A percentile compares a stretch with the other conserved stretches of the same genome.
phyloP scores from a whole-genome alignment of 2,797 vertebrate species.

The Spea hammondii region DNA sequence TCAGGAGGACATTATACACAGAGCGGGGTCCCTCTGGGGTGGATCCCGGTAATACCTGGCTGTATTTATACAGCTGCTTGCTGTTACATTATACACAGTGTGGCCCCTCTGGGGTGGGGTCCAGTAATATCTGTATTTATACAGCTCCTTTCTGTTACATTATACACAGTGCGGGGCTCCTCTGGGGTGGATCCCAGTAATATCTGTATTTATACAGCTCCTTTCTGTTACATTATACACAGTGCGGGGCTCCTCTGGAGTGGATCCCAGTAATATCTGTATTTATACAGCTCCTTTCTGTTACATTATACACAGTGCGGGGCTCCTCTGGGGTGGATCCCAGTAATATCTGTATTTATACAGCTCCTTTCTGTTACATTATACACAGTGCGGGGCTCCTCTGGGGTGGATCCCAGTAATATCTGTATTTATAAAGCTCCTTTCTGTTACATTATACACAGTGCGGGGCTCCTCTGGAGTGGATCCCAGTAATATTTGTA shows the following conservation, averaged over 20 bases:
- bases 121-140: background rate
- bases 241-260: too few species aligned
- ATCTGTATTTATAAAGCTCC: constrained; percentile 4
- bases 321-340: background rate
- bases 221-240: background rate
- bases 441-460: background rate
- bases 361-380: constrained; percentile 8
- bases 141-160: constrained; percentile 9
- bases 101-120: background rate
- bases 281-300: too few species aligned
- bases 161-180: too few species aligned
- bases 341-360: background rate
- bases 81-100: constrained; percentile 6
- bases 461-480: too few species aligned
- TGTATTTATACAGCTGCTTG: background rate
- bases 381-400: too few species aligned
- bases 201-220: constrained; percentile 4
- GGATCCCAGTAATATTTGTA: too few species aligned
- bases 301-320: too few species aligned
- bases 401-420: background rate
- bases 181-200: background rate
- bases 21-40: too few species aligned
- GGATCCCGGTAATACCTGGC: too few species aligned
- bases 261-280: too few species aligned
- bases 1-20: background rate